These are phyloP conservation scores for Lepidothrix coronata DNA, from an alignment of 2,113 vertebrate species.

Conservation along the genomic window DNA sequence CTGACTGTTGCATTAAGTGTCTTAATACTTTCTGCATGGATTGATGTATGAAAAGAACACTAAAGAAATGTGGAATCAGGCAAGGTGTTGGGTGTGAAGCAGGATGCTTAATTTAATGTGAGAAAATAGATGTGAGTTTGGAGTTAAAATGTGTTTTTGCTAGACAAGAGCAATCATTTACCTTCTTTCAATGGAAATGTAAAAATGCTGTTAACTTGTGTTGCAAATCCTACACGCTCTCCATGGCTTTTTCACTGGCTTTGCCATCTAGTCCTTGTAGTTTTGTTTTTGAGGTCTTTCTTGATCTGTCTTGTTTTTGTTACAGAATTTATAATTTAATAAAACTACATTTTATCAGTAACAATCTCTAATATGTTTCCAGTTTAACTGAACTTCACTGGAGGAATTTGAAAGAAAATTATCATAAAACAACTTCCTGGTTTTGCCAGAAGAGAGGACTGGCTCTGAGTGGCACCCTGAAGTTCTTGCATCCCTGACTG, in stretches of 20 bases:
- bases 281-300: constrained; percentile 70
- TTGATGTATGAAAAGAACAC: constrained; percentile 71
- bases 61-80: constrained; percentile 62
- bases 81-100: constrained; percentile 64
- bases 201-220: constrained; percentile 71
- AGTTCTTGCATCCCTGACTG: not conserved
- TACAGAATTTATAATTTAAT: constrained; percentile 87
- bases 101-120: constrained; percentile 74
- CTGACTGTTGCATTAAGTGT: constrained; percentile 72
- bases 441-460: not conserved
- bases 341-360: constrained; percentile 83
- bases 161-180: constrained; percentile 69
- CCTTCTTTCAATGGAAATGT: constrained; percentile 69
- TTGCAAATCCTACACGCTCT: constrained; percentile 68
- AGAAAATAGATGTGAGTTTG: constrained; percentile 75
- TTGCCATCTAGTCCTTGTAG: constrained; percentile 77
- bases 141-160: constrained; percentile 69
- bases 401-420: not conserved
- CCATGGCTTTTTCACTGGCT: constrained; percentile 66
- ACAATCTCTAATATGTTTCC: constrained; percentile 1
- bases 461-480: not conserved
- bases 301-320: constrained; percentile 75
- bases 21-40: constrained; percentile 79
- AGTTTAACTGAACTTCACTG: constrained; percentile 15
- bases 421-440: not conserved